A percentile compares a stretch with the other conserved stretches of the same genome.
phyloP scores from a whole-genome alignment of 2,888 invertebrate species.

The Caenorhabditis sp. region DNA sequence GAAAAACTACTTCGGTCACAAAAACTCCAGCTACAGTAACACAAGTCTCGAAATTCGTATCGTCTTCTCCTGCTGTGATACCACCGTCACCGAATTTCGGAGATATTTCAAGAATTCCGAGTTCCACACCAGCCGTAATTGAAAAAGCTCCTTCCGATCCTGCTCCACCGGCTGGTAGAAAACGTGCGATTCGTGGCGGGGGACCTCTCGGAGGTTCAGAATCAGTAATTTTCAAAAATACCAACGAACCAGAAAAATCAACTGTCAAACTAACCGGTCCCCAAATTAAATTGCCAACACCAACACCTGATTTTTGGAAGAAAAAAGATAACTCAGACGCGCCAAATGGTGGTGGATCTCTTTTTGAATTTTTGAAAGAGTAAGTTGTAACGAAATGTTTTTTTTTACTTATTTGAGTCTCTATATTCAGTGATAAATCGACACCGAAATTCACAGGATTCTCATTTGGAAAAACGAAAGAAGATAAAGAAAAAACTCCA shows the following conservation, averaged over 20 bases:
- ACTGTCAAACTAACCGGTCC: constrained; percentile 18
- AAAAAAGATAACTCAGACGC: constrained; percentile 13
- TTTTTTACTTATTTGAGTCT: too few species aligned
- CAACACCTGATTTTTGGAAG: constrained; percentile 49
- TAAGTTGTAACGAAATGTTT: too few species aligned
- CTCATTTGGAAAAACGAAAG: constrained; percentile 28
- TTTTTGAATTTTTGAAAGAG: constrained; percentile 34
- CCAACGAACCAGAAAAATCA: constrained; percentile 3
- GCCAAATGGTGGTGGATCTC: constrained; percentile 9
- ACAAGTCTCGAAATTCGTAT: constrained; percentile 10
- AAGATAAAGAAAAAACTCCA: constrained; percentile 2
- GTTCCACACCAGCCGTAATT: constrained; percentile 15
- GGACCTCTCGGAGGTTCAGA: constrained; percentile 47
- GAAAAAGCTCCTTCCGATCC: not conserved
- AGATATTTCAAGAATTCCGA: constrained; percentile 31
- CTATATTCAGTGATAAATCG: not conserved
- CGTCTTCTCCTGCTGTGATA: constrained; percentile 21
- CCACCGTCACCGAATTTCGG: constrained; percentile 4
- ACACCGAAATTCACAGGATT: constrained; percentile 35
- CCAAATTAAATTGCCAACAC: constrained; percentile 43
- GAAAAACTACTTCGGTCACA: constrained; percentile 6
- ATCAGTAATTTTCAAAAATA: constrained; percentile 42
- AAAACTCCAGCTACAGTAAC: constrained; percentile 8
- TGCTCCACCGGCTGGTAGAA: constrained; percentile 23
- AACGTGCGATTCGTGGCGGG: constrained; percentile 52